Evolutionary conservation across 1,140 invertebrate species (phyloP), one percentile per base, ranked within the genome.

Genomic region (Drosophila baimaii): DNA sequence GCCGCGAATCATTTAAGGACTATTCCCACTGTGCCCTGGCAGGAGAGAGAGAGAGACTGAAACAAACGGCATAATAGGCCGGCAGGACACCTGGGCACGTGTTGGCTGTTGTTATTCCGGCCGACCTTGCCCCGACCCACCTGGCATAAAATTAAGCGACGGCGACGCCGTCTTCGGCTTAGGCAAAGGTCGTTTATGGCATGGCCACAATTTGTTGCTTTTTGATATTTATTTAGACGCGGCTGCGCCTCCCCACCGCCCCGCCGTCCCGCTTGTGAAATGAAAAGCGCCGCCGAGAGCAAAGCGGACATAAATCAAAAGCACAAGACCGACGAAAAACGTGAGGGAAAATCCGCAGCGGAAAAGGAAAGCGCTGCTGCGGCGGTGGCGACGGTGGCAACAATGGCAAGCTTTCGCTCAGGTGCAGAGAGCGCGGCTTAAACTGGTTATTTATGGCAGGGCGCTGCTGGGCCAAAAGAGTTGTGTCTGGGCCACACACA

Each of bases 221-320:
- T 89, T 84, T 89, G 80, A 88, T 88, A 90, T 88, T 84, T 88
- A 81, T 84, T 88, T 84, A 73, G 83, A 82, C 19, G 79, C 31
- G 44, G 59, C 51, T 19, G 51, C 19, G 25, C 47, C n/a, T n/a
- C n/a, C n/a, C n/a, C n/a, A n/a, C n/a, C n/a, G n/a, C n/a, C n/a
- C n/a, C n/a, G n/a, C n/a, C n/a, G n/a, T n/a, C n/a, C n/a, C 39
- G 64, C 64, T 66, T 76, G 83, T 66, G 71, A 79, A 65, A 71
- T 75, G 84, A 68, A 89, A 80, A 80, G 58, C 63, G 43, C 44
- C 25, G 44, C 31, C 19, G 25, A 52, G 54, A 47, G 25, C 25
- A 52, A 46, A 21, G 56, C 37, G 33, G 31, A 54, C 84, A 89
- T 88, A 88, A 88, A 86, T 86, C 82, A 82, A 77, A 55, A 58